Conservation (phyloP, 2,888 invertebrate genomes). For the Orchesella flavescens region DNA sequence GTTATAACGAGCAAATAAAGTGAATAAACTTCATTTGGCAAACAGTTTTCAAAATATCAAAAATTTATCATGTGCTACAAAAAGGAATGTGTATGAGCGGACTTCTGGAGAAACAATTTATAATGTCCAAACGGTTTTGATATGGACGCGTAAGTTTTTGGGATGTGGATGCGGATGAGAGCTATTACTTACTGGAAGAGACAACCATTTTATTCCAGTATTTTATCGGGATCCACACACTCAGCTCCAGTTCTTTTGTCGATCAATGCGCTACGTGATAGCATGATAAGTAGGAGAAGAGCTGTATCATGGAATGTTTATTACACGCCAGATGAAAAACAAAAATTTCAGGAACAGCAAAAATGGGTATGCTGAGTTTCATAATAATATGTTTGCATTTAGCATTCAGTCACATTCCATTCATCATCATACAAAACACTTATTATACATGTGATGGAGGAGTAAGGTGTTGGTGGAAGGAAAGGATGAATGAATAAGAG, state of each 20-base stretch:
- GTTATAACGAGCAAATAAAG: conserved; percentile 7
- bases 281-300: background rate
- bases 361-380: background rate
- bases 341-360: background rate
- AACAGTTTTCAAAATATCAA: background rate
- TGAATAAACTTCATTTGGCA: background rate
- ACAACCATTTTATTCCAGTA: too few relatives aligned
- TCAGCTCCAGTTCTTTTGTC: too few relatives aligned
- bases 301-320: conserved; percentile 7
- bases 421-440: background rate
- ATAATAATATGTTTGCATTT: background rate
- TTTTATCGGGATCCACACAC: too few relatives aligned
- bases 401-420: background rate
- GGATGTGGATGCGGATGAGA: too few relatives aligned
- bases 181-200: too few relatives aligned
- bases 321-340: conserved; percentile 2
- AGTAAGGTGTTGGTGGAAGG: background rate
- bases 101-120: too few relatives aligned
- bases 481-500: too few relatives aligned
- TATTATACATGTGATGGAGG: background rate
- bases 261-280: background rate
- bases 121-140: too few relatives aligned
- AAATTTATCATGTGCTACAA: too few relatives aligned
- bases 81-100: too few relatives aligned
- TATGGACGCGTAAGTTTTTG: too few relatives aligned